Percentiles rank a stretch among this genome's conserved stretches.
Evolutionary conservation across 2,113 vertebrate genomes (phyloP).

Genomic region (Dendropsophus ebraccatus): DNA sequence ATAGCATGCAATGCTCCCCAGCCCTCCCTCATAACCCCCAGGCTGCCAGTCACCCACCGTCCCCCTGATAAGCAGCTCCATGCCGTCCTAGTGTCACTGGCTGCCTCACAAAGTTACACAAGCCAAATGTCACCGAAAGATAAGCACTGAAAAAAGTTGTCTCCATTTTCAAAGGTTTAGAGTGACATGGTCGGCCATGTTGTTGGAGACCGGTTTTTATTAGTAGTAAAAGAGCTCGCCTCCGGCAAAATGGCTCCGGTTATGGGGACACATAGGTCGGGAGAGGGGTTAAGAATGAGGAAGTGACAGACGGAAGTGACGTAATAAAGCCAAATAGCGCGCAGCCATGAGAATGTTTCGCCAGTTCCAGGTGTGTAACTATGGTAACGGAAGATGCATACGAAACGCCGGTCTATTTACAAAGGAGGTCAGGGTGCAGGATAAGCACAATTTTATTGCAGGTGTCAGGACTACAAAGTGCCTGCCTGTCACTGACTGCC

Average conservation of each 20-base stretch:
- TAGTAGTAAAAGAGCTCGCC: background rate
- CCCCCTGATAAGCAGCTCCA: conserved; percentile 48
- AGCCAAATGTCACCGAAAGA: conserved; percentile 18
- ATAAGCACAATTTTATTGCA: background rate
- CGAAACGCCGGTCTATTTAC: background rate
- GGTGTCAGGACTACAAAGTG: background rate
- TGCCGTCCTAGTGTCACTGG: conserved; percentile 2
- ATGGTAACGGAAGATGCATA: background rate
- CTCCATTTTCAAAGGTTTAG: background rate
- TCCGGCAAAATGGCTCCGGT: conserved; percentile 3
- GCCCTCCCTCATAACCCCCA: background rate
- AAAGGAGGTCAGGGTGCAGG: background rate
- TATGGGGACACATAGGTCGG: background rate
- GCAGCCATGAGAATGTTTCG: conserved; percentile 27
- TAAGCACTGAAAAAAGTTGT: background rate
- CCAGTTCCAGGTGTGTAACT: background rate
- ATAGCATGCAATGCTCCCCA: background rate
- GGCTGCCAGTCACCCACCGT: conserved; percentile 16
- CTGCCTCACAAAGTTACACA: conserved; percentile 5
- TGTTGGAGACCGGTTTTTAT: background rate
- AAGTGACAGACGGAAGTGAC: conserved; percentile 21
- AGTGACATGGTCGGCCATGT: background rate
- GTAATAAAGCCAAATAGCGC: background rate
- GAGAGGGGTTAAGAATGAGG: background rate
- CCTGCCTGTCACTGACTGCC: no score